phyloP scores from a whole-genome alignment of 2,113 vertebrate genomes.

The Sturnira hondurensis region DNA sequence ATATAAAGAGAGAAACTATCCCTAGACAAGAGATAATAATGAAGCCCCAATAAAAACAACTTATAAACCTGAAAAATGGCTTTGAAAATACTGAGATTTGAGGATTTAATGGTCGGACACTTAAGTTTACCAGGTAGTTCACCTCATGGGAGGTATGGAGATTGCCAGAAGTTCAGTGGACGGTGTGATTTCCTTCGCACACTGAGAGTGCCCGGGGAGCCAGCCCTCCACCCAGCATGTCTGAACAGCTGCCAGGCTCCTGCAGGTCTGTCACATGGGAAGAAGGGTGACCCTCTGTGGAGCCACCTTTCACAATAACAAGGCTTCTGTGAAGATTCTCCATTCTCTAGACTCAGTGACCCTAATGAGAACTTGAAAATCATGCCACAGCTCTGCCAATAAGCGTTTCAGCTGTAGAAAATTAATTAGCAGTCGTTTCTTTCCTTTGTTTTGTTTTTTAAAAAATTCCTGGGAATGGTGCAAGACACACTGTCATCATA shows the following conservation, averaged over 20 bases:
- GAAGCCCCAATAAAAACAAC: neutral
- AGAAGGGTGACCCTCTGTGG: slow-evolving; percentile 44
- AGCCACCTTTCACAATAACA: slow-evolving; percentile 44
- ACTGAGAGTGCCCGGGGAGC: neutral
- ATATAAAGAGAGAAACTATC: neutral
- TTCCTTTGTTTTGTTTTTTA: neutral
- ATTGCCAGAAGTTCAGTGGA: neutral
- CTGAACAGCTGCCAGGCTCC: slow-evolving; percentile 39
- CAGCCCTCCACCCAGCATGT: neutral
- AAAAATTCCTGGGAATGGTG: slow-evolving; percentile 33
- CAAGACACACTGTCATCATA: slow-evolving; percentile 19
- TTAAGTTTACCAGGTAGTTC: slow-evolving; percentile 6
- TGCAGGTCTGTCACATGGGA: slow-evolving; percentile 45
- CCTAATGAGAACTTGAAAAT: slow-evolving; percentile 47
- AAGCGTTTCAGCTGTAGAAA: neutral
- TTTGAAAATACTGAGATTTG: neutral
- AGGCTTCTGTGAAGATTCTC: slow-evolving; percentile 33
- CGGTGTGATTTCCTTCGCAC: neutral
- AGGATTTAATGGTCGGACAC: neutral
- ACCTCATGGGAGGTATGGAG: neutral
- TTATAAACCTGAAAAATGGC: neutral
- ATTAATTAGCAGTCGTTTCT: slow-evolving; percentile 3
- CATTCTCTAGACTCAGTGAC: slow-evolving; percentile 49
- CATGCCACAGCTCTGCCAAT: slow-evolving; percentile 9
- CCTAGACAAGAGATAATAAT: neutral